Evolutionary conservation across 2,113 vertebrate genomes (phyloP), one percentile per base, ranked within the genome.

Genomic region (Phainopepla nitens): DNA sequence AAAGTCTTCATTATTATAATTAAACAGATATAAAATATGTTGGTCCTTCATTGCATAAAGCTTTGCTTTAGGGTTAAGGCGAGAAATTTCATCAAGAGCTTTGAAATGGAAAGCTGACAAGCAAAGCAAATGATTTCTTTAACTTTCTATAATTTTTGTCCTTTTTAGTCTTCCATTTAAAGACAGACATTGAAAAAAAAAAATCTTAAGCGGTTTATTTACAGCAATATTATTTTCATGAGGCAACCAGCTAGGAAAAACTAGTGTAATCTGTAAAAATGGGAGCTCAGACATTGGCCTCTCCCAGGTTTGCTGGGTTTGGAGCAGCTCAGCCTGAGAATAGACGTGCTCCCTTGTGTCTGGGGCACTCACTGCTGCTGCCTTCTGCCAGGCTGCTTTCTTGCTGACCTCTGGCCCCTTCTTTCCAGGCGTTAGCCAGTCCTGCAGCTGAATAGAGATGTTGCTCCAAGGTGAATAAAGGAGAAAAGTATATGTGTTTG

Each of bases 1-100:
- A 51, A 77, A 91, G 66, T 94, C 89, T 80, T 93, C 84, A 82
- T 89, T 82, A 78, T 82, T 93, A 54, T 94, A 90, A 90, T 95
- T 93, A 85, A 96, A 70, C 47, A 42, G 54, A 72, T 82, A 66
- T 17, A 73, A 91, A 89, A 68, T 64, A 50, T 33, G 27, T 69
- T 50, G 31, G 50, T 23, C 25, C 36, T 82, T 91, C 35, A 23
- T 61, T 76, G 45, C 27, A 62, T 61, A 80, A 82, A 62, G 25
- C n/a, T 91, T 94, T 89, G 61, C 81, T 91, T 96, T 89, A 79
- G 77, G 69, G 33, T 91, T 93, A 72, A 82, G 58, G 36, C 1
- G 31, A 57, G 65, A 87, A 87, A 79, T 72, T 65, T 56, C n/a
- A 29, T n/a, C 0, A 64, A 82, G 47, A 94, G 70, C 64, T 89